Conservation (phyloP, 2,888 invertebrate genomes). For the Melanotus villosus region DNA sequence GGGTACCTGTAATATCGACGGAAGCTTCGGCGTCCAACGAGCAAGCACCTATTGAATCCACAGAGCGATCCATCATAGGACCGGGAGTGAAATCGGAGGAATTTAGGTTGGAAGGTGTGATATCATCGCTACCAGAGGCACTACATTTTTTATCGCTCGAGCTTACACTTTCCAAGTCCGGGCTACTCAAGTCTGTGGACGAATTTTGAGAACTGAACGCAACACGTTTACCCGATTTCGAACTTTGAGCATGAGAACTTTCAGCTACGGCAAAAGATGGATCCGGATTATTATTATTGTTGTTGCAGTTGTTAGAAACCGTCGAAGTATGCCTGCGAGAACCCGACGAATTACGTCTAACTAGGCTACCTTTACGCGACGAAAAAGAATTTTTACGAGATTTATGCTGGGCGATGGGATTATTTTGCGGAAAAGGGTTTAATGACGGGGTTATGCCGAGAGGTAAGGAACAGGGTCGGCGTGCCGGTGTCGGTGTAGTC, state of each 20-base stretch:
- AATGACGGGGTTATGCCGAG: conserved; percentile 49
- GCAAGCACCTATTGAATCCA: conserved; percentile 90
- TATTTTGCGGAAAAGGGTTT: conserved; percentile 26
- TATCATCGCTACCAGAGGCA: conserved; percentile 48
- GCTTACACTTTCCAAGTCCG: conserved; percentile 12
- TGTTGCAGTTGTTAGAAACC: too few relatives aligned
- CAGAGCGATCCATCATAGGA: conserved; percentile 80
- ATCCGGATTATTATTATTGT: too few relatives aligned
- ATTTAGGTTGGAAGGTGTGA: conserved; percentile 40
- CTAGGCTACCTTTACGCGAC: conserved; percentile 21
- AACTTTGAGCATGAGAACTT: conserved; percentile 1
- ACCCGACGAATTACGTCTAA: conserved; percentile 17
- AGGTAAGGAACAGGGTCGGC: conserved; percentile 63
- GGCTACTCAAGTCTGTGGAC: not conserved
- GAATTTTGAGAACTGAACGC: conserved; percentile 9
- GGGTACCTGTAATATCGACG: conserved; percentile 83
- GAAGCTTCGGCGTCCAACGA: conserved; percentile 87
- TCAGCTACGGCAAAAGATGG: not conserved
- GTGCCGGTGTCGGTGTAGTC: conserved; percentile 64
- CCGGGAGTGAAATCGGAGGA: conserved; percentile 62
- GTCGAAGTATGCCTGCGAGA: not conserved
- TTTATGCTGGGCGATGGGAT: conserved; percentile 32
- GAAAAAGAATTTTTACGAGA: conserved; percentile 22
- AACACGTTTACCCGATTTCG: not conserved
- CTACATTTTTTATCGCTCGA: conserved; percentile 65